Evolutionary conservation across 2,113 vertebrate genomes (phyloP).

Genomic region (Caracal caracal): DNA sequence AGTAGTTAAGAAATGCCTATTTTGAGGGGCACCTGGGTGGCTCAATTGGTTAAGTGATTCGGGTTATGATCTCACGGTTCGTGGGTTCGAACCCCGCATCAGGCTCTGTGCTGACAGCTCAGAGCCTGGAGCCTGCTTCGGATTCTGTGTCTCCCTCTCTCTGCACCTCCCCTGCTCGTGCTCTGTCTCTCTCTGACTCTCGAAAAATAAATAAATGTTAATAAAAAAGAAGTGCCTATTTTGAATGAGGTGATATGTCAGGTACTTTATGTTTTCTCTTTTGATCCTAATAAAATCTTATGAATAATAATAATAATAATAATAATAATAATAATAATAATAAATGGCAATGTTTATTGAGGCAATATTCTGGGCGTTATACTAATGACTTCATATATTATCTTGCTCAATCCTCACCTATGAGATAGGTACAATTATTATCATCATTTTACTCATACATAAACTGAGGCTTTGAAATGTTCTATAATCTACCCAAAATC

Average conservation of each 20-base stretch:
- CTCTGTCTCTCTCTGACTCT: too few relatives aligned
- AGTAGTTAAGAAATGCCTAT: not conserved
- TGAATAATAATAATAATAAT: not conserved
- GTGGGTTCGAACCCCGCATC: too few relatives aligned
- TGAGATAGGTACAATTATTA: not conserved
- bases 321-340: not conserved
- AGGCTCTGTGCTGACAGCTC: too few relatives aligned
- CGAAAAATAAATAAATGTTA: too few relatives aligned
- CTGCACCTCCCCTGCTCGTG: too few relatives aligned
- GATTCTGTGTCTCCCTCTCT: too few relatives aligned
- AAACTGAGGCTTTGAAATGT: not conserved
- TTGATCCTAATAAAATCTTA: slow-evolving; percentile 14
- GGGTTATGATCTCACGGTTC: too few relatives aligned
- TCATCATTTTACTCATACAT: not conserved
- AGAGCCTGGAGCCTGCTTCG: too few relatives aligned
- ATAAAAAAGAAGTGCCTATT: not conserved
- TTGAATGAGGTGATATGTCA: not conserved
- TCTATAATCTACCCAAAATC: not conserved
- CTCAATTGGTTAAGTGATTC: too few relatives aligned
- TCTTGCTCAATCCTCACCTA: not conserved
- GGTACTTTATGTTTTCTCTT: not conserved
- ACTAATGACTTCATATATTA: not conserved
- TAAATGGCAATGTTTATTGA: not conserved
- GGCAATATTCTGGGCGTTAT: not conserved
- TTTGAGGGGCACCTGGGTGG: not conserved